Evolutionary conservation across 2,113 vertebrate genomes (phyloP), one percentile per base, ranked within the genome.

Genomic region (Hippocampus mohnikei): DNA sequence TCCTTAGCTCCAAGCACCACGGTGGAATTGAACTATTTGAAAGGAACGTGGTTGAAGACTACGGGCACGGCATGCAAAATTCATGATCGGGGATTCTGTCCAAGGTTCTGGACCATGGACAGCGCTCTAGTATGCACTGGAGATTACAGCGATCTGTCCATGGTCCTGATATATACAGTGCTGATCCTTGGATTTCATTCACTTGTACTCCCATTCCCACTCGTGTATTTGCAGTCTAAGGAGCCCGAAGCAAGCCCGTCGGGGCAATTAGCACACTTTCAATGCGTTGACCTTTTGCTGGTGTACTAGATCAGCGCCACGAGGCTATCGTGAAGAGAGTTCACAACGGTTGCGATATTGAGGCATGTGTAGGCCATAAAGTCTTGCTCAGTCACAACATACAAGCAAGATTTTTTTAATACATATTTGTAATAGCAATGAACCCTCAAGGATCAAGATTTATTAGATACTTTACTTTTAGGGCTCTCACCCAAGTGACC

Each of bases 121-220:
- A 3, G 15, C 8, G 18, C 42, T 33, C 48, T 8, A 18, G 15
- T 18, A 16, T 66, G 48, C 20, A 50, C 46, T 50, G 46, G 15
- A 8, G n/a, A 44, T 8, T 18, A 7, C 4, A 0, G 10, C 10
- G 55, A 23, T 58, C 84, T 87, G 77, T 84, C 82, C 84, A 40
- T 10, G 67, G 78, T 85, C 4, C 81, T 4, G 78, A 79, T 64
- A 65, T 37, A 59, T 33, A 13, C 44, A n/a, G 23, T 15, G 52
- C 23, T 20, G 15, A 40, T 20, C 27, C 1, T 64, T 9, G 12
- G 46, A 53, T 59, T 61, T 61, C 48, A 64, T n/a, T 52, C 6
- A 27, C 46, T 40, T 60, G 58, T 29, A 60, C 52, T 6, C 27
- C 46, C 29, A 62, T 72, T 44, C 67, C 69, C 25, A 46, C n/a